phyloP scores from a whole-genome alignment of 2,888 invertebrate genomes.

The Dasysyrphus tricinctus region DNA sequence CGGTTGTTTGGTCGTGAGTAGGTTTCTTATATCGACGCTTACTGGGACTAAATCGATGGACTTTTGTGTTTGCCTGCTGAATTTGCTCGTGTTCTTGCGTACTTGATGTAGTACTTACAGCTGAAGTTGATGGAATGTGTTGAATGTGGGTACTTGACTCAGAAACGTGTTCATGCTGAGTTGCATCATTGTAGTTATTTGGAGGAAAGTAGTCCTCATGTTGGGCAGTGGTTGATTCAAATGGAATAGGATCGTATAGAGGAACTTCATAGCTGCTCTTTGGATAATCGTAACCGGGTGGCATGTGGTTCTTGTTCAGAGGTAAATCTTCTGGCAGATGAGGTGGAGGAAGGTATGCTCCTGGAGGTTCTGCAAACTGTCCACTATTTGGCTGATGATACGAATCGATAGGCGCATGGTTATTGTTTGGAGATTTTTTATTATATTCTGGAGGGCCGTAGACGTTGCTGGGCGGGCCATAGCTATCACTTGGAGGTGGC shows the following conservation, averaged over 20 bases:
- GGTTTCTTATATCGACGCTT: conserved; percentile 38
- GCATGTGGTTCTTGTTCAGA: conserved; percentile 79
- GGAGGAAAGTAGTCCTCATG: conserved; percentile 75
- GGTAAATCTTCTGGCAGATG: conserved; percentile 79
- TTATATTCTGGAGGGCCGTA: conserved; percentile 25
- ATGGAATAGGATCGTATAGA: conserved; percentile 81
- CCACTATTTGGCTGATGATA: conserved; percentile 70
- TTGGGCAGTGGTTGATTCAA: conserved; percentile 79
- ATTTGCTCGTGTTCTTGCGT: conserved; percentile 20
- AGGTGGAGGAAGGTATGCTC: conserved; percentile 71
- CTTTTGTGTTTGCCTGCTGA: conserved; percentile 53
- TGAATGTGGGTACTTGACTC: conserved; percentile 47
- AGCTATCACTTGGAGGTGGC: conserved; percentile 30
- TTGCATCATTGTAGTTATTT: conserved; percentile 7
- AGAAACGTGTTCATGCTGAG: conserved; percentile 48
- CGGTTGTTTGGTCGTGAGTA: conserved; percentile 24
- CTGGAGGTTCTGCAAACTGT: conserved; percentile 78
- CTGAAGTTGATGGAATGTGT: background rate
- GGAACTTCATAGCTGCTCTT: conserved; percentile 83
- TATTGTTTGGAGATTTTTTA: conserved; percentile 1
- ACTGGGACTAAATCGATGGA: conserved; percentile 36
- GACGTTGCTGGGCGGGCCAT: background rate
- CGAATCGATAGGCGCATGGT: conserved; percentile 38
- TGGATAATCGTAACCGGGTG: conserved; percentile 81
- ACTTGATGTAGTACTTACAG: conserved; percentile 8